Evolutionary conservation across 2,888 invertebrate genomes (phyloP), one percentile per base, ranked within the genome.

Genomic region (Peribatodes rhomboidaria): DNA sequence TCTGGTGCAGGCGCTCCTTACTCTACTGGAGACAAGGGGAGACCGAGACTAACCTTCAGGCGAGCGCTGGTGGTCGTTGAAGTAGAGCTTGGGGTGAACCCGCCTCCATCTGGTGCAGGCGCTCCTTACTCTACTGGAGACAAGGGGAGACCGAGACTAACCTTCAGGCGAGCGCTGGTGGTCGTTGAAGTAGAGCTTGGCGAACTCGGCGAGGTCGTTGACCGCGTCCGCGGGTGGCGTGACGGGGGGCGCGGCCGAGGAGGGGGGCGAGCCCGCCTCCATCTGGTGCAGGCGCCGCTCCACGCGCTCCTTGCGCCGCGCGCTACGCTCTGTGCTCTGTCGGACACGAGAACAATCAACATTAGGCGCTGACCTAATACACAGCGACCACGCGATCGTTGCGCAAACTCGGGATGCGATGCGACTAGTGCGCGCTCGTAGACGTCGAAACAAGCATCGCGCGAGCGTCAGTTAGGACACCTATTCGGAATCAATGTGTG

Each of bases 151-250:
- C n/a, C n/a, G n/a, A n/a, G n/a, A n/a, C n/a, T n/a, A n/a, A n/a
- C n/a, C n/a, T n/a, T n/a, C 98, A 1, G 97, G 96, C 13, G 97
- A 96, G 47, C 96, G 92, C 71, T 97, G 97, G 78, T 98, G 98
- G 58, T 96, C 95, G 85, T 98, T 99, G 90, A 98, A 99, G 88
- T 97, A 97, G 68, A 97, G 96, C 80, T 98, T 97, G n/a, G 98
- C 99, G 89, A 98, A 99, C 81, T 98, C 98, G 0, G 97, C 93
- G 83, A 99, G 96, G 82, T 98, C 98, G 81, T 96, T 97, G 76
- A 95, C 94, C 7, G 94, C 86, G 73, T 95, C 95, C 53, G 95
- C 95, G 18, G 94, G 89, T 13, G 94, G 93, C 44, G 86, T 81
- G 89, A 72, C 94, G 69, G 80, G 87, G 39, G 80, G 86, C 22